A percentile compares a stretch with the other conserved stretches of the same genome.
Conservation (phyloP, 2,888 invertebrate genomes). For the Leuctra nigra region DNA sequence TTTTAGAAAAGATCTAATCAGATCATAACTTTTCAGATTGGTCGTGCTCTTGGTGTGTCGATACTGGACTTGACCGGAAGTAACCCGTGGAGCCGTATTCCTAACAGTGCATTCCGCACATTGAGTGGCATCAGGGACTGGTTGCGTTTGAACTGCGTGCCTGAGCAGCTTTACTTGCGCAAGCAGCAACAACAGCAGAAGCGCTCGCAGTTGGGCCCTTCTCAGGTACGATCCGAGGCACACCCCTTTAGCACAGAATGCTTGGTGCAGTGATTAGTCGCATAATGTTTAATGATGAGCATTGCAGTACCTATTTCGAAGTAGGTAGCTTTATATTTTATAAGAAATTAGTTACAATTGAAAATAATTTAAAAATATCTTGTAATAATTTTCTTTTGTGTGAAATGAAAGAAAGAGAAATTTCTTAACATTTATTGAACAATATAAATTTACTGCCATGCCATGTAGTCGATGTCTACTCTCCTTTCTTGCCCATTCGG, state of each 20-base stretch:
- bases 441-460: too few relatives aligned
- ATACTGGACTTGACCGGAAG: slow-evolving; percentile 74
- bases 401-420: too few relatives aligned
- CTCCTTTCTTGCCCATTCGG: too few relatives aligned
- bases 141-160: slow-evolving; percentile 40
- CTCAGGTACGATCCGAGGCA: slow-evolving; percentile 20
- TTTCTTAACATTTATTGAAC: too few relatives aligned
- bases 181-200: slow-evolving; percentile 11
- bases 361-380: too few relatives aligned
- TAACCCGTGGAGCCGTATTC: slow-evolving; percentile 75
- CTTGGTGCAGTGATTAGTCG: too few relatives aligned
- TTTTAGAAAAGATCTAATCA: background rate
- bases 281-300: too few relatives aligned
- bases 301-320: too few relatives aligned
- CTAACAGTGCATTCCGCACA: slow-evolving; percentile 71
- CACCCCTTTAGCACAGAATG: background rate
- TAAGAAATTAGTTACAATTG: too few relatives aligned
- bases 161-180: slow-evolving; percentile 21
- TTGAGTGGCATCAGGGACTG: slow-evolving; percentile 60
- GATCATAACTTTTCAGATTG: slow-evolving; percentile 53
- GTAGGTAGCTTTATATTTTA: too few relatives aligned
- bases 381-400: too few relatives aligned
- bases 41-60: slow-evolving; percentile 73
- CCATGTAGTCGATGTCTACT: too few relatives aligned
- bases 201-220: background rate